Evolutionary conservation across 2,113 vertebrate species (phyloP), one percentile per base, ranked within the genome.

Genomic region (Larimichthys crocea): DNA sequence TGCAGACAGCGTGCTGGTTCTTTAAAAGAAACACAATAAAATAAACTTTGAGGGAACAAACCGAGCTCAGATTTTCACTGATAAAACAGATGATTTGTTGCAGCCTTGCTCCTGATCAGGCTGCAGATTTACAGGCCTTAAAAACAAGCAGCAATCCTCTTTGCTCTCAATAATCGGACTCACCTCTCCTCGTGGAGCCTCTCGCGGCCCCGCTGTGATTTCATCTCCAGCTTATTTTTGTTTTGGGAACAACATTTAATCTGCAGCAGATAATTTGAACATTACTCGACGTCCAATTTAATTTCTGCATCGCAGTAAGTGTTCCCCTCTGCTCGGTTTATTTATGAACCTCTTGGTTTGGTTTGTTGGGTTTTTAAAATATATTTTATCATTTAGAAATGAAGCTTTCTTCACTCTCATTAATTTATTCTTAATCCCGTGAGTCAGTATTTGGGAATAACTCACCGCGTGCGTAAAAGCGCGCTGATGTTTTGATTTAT

Each of bases 191-290:
- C 11, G 15, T 2, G 20, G 24, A 31, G n/a, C 11, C 0, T 16
- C 6, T 24, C 49, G 60, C 24, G 31, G 14, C 4, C 11, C 40
- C 53, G 9, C 5, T 17, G 65, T 62, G 67, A 10, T 57, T 52
- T 56, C 2, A 16, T 50, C 31, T 44, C 0, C 31, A 35, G 57
- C 8, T 83, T 26, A 60, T n/a, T 24, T 70, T 10, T 67, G 55
- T 53, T 1, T 7, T n/a, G 56, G 72, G 73, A 73, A 10, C 52
- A 60, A 35, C 59, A 44, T 76, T 86, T 79, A 61, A 86, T 84
- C 35, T 11, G 35, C 3, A 35, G 56, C 46, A 29, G 6, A 56
- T 81, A 1, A 82, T 48, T 5, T 50, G 7, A 46, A 42, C 62
- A 56, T 84, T 59, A 70, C 35, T 67, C 24, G 11, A n/a, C 24